Conservation (phyloP, 2,113 vertebrate genomes). For the Python bivittatus region DNA sequence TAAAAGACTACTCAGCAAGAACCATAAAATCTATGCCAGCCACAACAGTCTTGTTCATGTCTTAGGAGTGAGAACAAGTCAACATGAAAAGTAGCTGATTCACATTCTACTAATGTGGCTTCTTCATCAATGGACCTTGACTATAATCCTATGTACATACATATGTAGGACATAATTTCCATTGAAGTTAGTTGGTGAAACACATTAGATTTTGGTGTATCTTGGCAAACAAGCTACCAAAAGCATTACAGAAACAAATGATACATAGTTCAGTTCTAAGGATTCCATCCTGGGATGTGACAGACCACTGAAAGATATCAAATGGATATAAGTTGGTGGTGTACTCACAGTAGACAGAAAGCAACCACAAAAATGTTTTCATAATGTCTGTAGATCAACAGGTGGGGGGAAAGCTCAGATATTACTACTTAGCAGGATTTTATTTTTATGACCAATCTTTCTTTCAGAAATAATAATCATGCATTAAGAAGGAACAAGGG, state of each 20-base stretch:
- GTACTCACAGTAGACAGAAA: background rate
- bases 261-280: background rate
- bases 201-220: background rate
- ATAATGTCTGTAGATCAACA: constrained; percentile 16
- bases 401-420: constrained; percentile 30
- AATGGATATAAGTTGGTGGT: background rate
- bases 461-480: constrained; percentile 36
- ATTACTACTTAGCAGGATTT: constrained; percentile 51
- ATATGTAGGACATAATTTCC: background rate
- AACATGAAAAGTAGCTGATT: background rate
- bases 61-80: background rate
- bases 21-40: background rate
- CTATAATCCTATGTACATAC: background rate
- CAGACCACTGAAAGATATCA: background rate
- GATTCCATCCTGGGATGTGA: background rate
- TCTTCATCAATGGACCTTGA: background rate
- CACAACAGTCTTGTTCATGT: background rate
- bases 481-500: constrained; percentile 45
- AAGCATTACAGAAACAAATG: background rate
- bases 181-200: background rate
- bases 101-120: background rate
- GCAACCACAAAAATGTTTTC: constrained; percentile 25
- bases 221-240: background rate
- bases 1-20: background rate
- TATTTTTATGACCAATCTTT: constrained; percentile 21